A percentile compares a stretch with the other conserved stretches of the same genome.
Evolutionary conservation across 1,140 invertebrate species (phyloP).

Genomic region (Laupala kohalensis): DNA sequence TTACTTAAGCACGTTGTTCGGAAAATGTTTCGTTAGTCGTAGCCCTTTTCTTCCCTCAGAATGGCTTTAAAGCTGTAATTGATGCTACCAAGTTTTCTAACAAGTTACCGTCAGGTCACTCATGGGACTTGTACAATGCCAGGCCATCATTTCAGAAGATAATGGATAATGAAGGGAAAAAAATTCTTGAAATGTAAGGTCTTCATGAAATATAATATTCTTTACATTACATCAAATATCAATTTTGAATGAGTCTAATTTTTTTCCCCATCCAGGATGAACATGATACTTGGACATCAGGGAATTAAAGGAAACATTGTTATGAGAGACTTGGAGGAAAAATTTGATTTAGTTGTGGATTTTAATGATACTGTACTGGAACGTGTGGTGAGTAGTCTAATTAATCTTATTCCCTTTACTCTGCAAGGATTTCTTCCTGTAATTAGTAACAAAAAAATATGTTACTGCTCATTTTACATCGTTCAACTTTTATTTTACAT

Average conservation of each 20-base stretch:
- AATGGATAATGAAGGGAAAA: conserved; percentile 40
- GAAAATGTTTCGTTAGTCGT: not conserved
- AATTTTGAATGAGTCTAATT: not conserved
- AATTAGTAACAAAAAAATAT: too few species aligned
- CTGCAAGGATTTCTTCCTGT: too few species aligned
- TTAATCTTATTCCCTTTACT: too few species aligned
- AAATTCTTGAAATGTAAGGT: conserved; percentile 38
- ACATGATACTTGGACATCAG: conserved; percentile 24
- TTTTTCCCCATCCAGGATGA: conserved; percentile 10
- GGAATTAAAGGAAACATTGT: conserved; percentile 44
- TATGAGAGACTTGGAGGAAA: conserved; percentile 47
- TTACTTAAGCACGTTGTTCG: not conserved
- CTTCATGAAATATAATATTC: not conserved
- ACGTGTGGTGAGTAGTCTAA: conserved; percentile 42
- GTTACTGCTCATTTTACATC: too few species aligned
- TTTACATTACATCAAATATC: not conserved
- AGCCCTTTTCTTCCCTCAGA: conserved; percentile 28
- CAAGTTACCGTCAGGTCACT: conserved; percentile 47
- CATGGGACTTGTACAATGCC: conserved; percentile 54
- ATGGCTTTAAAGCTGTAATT: conserved; percentile 39
- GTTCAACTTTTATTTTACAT: too few species aligned
- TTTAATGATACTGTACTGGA: conserved; percentile 72
- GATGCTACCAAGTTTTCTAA: conserved; percentile 52
- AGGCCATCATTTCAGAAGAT: conserved; percentile 51
- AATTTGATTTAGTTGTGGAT: conserved; percentile 58